Evolutionary conservation across 2,888 invertebrate genomes (phyloP).

Genomic region (Caenorhabditis angaria): DNA sequence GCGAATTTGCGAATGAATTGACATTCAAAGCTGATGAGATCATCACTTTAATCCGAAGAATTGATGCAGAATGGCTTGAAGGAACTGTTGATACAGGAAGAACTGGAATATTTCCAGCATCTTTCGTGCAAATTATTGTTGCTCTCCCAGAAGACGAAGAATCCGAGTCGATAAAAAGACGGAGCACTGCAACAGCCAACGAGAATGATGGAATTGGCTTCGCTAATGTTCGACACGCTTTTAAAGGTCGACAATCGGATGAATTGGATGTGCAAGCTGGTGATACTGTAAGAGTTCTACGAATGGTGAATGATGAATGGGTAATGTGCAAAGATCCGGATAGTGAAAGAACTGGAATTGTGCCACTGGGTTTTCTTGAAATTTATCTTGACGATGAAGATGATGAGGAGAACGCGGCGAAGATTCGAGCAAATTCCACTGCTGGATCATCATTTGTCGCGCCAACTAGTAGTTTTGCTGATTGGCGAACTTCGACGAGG

Average conservation of each 20-base stretch:
- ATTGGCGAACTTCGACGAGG: constrained; percentile 26
- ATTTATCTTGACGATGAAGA: constrained; percentile 65
- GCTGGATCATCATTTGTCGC: constrained; percentile 9
- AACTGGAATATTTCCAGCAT: constrained; percentile 49
- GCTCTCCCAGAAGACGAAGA: constrained; percentile 33
- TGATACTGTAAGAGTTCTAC: constrained; percentile 60
- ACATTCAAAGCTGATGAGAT: constrained; percentile 61
- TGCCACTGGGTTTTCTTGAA: constrained; percentile 63
- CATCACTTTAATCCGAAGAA: constrained; percentile 44
- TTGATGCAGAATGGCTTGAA: constrained; percentile 62
- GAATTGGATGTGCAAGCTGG: constrained; percentile 60
- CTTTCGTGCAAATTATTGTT: constrained; percentile 53
- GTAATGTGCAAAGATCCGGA: constrained; percentile 62
- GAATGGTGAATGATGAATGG: constrained; percentile 63
- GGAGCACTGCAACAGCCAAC: constrained; percentile 11
- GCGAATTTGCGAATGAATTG: constrained; percentile 61
- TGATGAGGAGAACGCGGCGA: constrained; percentile 32
- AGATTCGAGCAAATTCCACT: background rate
- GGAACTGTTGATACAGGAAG: constrained; percentile 40
- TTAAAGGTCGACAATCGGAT: constrained; percentile 58
- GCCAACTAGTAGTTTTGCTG: constrained; percentile 13
- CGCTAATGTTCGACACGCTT: constrained; percentile 63
- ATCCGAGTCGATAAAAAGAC: constrained; percentile 11
- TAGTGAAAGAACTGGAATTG: constrained; percentile 58
- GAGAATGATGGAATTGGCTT: constrained; percentile 50